Conservation (phyloP, 2,888 invertebrate genomes). For the Pammene fasciana region DNA sequence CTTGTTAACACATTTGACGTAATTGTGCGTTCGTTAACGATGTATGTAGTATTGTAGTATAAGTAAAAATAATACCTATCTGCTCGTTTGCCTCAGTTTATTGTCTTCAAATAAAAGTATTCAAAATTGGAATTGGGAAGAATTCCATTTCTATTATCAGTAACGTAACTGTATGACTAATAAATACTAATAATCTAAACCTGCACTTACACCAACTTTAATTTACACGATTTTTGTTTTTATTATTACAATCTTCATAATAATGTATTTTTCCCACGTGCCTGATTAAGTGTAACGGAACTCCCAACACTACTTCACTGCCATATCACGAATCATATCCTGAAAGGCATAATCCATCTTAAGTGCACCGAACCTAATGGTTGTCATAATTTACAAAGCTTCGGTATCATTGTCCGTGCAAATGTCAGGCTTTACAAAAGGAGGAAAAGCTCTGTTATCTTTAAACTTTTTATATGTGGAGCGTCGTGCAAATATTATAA, state of each 20-base stretch:
- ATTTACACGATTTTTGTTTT: no score
- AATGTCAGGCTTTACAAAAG: constrained; percentile 74
- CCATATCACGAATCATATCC: constrained; percentile 46
- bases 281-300: constrained; percentile 6
- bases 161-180: no score
- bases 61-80: no score
- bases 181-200: no score
- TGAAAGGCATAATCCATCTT: constrained; percentile 53
- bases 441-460: constrained; percentile 77
- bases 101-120: no score
- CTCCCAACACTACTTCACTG: constrained; percentile 52
- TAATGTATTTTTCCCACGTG: not conserved
- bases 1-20: not conserved
- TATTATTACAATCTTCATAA: no score
- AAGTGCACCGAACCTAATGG: constrained; percentile 59
- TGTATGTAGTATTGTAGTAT: no score
- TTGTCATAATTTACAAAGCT: constrained; percentile 70
- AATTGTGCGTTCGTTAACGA: not conserved
- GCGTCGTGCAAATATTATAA: constrained; percentile 79
- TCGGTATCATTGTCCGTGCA: constrained; percentile 54
- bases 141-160: no score
- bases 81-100: no score
- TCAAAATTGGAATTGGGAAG: no score
- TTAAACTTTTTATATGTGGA: constrained; percentile 74
- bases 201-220: no score